Base-by-base conservation (phyloP, 2,797 vertebrate species). In the Vespertilio murinus region DNA sequence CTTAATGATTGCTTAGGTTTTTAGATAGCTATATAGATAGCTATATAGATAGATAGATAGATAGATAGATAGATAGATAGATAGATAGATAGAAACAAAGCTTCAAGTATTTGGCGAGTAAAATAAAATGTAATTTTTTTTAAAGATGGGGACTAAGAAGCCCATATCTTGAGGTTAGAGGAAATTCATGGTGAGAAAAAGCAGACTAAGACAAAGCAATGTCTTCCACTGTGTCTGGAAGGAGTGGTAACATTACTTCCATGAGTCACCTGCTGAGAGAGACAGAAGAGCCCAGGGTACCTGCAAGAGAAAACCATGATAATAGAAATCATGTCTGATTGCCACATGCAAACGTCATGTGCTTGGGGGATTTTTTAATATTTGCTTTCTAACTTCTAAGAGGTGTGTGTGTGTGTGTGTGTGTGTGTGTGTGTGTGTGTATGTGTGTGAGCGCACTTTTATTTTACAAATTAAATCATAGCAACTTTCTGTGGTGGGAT, bases 101-200 rank as follows among this genome's bases (percentile, higher is more conserved):
- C 40, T 88, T 33, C 9, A 67, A 65, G 69, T 56, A 71, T 75
- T 97, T 93, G 49, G 54, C 17, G 74, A 65, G 71, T 33, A 38
- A 73, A 84, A 75, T 16, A 78, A 80, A 91, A 93, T 30, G 33
- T 67, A 38, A 73, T 65, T 59, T 73, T 83, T 92, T 91, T 18
- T 35, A 85, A 81, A 91, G 33, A 88, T 94, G 65, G 67, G 17
- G 47, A 69, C 56, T 42, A 82, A 47, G 79, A 35, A 90, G 69
- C 35, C 42, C 42, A 2, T 16, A 12, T 30, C 54, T 92, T 75
- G 18, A 30, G 12, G 23, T 4, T n/a, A 16, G 49, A n/a, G 35
- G 13, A 38, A 16, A 25, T 59, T 42, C 38, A 74, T 30, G 42
- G 30, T 49, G 61, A 54, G 78, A 30, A 90, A 81, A 59, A 25